Percentiles rank a stretch among this genome's conserved stretches.
Evolutionary conservation across 2,113 vertebrate genomes (phyloP).

Genomic region (Oxygymnocypris stewartii): DNA sequence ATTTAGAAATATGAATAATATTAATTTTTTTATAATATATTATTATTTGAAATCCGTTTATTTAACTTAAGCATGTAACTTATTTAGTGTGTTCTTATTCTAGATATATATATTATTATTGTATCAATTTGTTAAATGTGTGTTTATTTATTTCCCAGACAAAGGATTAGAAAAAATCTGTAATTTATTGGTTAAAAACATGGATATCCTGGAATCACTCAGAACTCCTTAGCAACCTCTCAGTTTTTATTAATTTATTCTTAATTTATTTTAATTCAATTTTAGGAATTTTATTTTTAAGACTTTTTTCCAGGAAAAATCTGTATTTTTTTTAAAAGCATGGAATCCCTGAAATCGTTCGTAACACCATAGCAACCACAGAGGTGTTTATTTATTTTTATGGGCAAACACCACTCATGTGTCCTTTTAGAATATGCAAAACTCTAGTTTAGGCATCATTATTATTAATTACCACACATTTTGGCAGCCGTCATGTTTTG

Average conservation of each 20-base stretch:
- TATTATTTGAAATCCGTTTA: background rate
- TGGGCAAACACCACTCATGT: background rate
- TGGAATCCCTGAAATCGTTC: background rate
- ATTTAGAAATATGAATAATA: no score
- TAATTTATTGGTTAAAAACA: background rate
- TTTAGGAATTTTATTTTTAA: no score
- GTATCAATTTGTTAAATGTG: no score
- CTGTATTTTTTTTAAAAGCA: background rate
- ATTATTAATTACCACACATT: background rate
- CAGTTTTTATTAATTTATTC: no score
- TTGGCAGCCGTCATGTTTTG: slow-evolving; percentile 3
- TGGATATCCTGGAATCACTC: no score
- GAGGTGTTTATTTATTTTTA: background rate
- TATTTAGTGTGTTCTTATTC: no score
- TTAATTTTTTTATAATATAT: no score
- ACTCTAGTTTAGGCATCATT: background rate
- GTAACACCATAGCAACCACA: no score
- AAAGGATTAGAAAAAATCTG: no score
- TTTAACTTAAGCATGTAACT: background rate
- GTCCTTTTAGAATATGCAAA: background rate
- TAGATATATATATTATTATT: background rate
- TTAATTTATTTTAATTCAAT: no score
- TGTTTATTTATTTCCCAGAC: no score
- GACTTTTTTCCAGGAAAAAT: background rate
- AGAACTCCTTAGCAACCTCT: no score